Conservation (phyloP, 1,140 invertebrate species). For the Heliothis subflexa region DNA sequence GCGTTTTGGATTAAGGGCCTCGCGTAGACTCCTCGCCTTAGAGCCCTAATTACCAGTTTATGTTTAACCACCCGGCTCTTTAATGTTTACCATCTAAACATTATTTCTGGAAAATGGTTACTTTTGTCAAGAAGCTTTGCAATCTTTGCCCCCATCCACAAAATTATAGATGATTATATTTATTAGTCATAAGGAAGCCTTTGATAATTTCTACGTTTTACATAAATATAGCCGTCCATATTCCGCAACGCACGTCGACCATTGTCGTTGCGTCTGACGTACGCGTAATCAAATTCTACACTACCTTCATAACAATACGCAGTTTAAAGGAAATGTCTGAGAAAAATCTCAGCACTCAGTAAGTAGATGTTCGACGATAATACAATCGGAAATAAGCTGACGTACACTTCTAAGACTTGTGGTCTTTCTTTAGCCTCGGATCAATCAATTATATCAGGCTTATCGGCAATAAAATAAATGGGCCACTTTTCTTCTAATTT, state of each 20-base stretch:
- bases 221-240: not conserved
- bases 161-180: too few relatives aligned
- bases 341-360: not conserved
- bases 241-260: not conserved
- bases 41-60: conserved; percentile 34
- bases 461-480: conserved; percentile 28
- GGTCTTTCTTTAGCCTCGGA: not conserved
- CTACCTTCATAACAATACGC: too few relatives aligned
- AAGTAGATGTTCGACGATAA: not conserved
- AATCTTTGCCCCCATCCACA: not conserved
- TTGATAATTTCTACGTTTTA: not conserved
- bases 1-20: conserved; percentile 21
- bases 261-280: not conserved
- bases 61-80: conserved; percentile 34
- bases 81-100: conserved; percentile 18
- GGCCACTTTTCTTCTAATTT: conserved; percentile 25
- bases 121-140: conserved; percentile 14
- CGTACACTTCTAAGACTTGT: conserved; percentile 3
- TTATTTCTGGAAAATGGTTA: conserved; percentile 10
- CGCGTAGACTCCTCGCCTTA: conserved; percentile 12
- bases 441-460: conserved; percentile 26
- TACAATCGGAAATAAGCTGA: conserved; percentile 1
- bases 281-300: conserved; percentile 2
- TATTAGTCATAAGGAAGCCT: not conserved
- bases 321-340: not conserved